Conservation (phyloP, 1,140 invertebrate species). For the Drosophila tsacasi region DNA sequence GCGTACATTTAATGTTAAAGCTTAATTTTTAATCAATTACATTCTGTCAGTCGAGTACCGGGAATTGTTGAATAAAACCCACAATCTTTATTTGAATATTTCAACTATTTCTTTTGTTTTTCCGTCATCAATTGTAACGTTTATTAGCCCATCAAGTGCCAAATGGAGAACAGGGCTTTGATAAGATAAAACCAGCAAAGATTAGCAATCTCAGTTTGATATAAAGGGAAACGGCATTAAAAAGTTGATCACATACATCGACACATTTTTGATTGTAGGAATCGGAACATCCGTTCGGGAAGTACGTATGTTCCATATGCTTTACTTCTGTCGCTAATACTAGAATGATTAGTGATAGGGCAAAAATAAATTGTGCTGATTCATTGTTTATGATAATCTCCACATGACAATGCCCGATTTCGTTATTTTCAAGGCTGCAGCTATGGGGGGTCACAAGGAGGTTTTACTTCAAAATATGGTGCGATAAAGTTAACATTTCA, state of each 20-base stretch:
- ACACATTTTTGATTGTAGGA: background rate
- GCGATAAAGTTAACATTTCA: background rate
- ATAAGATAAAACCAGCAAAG: constrained; percentile 19
- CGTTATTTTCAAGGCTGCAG: constrained; percentile 13
- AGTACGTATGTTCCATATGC: constrained; percentile 1
- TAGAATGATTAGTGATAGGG: constrained; percentile 11
- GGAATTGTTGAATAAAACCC: constrained; percentile 45
- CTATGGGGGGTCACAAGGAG: constrained; percentile 22
- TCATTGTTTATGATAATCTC: constrained; percentile 31
- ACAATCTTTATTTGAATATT: constrained; percentile 21
- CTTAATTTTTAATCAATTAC: constrained; percentile 53
- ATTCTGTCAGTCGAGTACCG: constrained; percentile 39
- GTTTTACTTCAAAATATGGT: background rate
- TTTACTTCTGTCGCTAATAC: constrained; percentile 11
- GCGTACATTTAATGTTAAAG: constrained; percentile 60
- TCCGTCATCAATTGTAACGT: no score
- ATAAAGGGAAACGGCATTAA: background rate
- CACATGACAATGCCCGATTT: constrained; percentile 17
- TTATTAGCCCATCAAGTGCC: background rate
- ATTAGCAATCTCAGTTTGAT: background rate
- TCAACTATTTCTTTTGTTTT: background rate
- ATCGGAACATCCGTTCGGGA: constrained; percentile 21
- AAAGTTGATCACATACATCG: background rate
- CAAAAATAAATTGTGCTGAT: constrained; percentile 18
- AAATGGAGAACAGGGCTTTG: background rate